Conservation (phyloP, 2,113 vertebrate genomes). For the Archilochus colubris region DNA sequence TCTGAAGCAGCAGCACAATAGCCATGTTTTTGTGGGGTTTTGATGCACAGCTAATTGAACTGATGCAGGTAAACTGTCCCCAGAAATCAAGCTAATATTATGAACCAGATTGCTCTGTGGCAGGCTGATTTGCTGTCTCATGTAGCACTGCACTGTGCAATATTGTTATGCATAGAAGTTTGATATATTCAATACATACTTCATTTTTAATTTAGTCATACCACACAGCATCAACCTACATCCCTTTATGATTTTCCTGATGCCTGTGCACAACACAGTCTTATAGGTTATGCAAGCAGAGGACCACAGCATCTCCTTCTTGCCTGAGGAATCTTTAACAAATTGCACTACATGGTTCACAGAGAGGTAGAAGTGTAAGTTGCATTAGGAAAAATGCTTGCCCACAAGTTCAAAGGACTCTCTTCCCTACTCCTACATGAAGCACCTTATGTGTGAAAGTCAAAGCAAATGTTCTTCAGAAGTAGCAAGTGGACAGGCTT, state of each 20-base stretch:
- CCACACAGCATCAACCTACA: not conserved
- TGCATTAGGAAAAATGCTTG: not conserved
- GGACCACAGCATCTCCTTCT: not conserved
- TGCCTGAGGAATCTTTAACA: not conserved
- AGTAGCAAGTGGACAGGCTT: not conserved
- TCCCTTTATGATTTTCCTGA: not conserved
- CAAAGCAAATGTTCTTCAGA: not conserved
- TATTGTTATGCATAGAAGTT: not conserved
- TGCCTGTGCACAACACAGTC: fast-evolving
- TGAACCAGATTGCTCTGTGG: not conserved
- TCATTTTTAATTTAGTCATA: not conserved
- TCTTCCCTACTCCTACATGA: not conserved
- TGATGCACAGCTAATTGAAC: not conserved
- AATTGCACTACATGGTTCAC: not conserved
- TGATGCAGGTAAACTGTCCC: not conserved
- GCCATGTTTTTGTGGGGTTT: not conserved
- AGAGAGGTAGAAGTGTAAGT: not conserved
- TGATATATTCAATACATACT: not conserved
- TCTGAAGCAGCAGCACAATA: not conserved
- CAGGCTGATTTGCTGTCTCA: not conserved
- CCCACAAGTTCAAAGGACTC: not conserved
- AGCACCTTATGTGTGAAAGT: not conserved
- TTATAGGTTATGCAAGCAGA: not conserved
- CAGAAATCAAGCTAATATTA: not conserved
- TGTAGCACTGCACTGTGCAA: not conserved